phyloP scores from a whole-genome alignment of 1,140 invertebrate species.

The Brachionus plicatilis region DNA sequence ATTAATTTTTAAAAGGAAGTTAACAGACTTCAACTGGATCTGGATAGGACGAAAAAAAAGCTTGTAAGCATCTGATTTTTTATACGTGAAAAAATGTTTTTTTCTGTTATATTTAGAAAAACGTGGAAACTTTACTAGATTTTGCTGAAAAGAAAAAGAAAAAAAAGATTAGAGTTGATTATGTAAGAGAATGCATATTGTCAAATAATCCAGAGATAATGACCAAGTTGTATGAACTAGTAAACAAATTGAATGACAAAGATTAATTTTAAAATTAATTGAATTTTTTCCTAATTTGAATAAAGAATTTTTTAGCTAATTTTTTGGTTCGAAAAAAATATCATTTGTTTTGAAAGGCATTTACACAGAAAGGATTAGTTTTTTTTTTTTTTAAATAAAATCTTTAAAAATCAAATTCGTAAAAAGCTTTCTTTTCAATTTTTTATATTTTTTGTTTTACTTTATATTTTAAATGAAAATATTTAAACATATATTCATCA shows the following conservation, averaged over 20 bases:
- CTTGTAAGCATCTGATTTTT: neutral
- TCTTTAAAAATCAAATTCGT: too few species aligned
- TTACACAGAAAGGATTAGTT: too few species aligned
- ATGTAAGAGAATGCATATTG: constrained; percentile 32
- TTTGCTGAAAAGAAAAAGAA: constrained; percentile 34
- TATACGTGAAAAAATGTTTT: neutral
- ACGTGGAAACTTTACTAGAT: constrained; percentile 30
- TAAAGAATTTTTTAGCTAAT: neutral
- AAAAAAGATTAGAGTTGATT: constrained; percentile 11
- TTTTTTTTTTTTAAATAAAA: too few species aligned
- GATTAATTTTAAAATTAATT: neutral
- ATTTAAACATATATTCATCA: too few species aligned
- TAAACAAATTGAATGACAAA: constrained; percentile 25
- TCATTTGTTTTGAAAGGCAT: too few species aligned
- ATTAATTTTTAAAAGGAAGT: neutral
- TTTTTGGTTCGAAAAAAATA: too few species aligned
- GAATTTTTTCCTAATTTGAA: neutral
- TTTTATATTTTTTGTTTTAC: too few species aligned
- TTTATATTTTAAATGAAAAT: too few species aligned
- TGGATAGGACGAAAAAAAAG: constrained; percentile 19
- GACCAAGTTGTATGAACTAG: neutral
- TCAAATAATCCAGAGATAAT: constrained; percentile 22
- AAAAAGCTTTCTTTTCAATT: too few species aligned
- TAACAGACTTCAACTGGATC: constrained; percentile 1
- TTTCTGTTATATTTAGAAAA: constrained; percentile 10